A percentile compares a stretch with the other conserved stretches of the same genome.
phyloP scores from a whole-genome alignment of 2,888 invertebrate genomes.

The Odontocerum albicorne region DNA sequence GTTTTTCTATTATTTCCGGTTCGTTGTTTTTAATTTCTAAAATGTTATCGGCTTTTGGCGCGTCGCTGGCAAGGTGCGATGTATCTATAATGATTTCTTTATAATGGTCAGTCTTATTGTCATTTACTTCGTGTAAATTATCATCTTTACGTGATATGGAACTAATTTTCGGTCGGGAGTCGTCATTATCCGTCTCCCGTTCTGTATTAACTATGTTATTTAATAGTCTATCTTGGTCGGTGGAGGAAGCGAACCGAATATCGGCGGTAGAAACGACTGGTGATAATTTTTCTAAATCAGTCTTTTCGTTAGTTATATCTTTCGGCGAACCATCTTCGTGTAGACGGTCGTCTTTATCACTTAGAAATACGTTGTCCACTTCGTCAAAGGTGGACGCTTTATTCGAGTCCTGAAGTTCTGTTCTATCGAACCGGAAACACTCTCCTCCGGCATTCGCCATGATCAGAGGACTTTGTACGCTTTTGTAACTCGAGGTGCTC shows the following conservation, averaged over 20 bases:
- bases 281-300: conserved; percentile 27
- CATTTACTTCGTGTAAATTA: conserved; percentile 5
- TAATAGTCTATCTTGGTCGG: background rate
- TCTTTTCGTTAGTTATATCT: conserved; percentile 22
- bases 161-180: background rate
- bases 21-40: too few relatives aligned
- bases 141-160: background rate
- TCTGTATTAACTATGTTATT: conserved; percentile 1
- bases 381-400: conserved; percentile 8
- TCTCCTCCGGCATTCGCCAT: conserved; percentile 23
- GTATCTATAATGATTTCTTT: conserved; percentile 1
- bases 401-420: background rate
- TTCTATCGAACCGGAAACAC: conserved; percentile 27
- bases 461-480: conserved; percentile 27
- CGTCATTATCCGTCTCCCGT: background rate
- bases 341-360: background rate
- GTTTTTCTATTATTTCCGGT: background rate
- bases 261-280: conserved; percentile 4
- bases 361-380: conserved; percentile 23
- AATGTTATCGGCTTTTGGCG: background rate
- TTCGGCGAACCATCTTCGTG: background rate
- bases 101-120: conserved; percentile 21
- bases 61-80: background rate
- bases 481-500: conserved; percentile 22
- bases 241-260: background rate